phyloP scores from a whole-genome alignment of 2,113 vertebrate genomes.

The Lagopus leucura region DNA sequence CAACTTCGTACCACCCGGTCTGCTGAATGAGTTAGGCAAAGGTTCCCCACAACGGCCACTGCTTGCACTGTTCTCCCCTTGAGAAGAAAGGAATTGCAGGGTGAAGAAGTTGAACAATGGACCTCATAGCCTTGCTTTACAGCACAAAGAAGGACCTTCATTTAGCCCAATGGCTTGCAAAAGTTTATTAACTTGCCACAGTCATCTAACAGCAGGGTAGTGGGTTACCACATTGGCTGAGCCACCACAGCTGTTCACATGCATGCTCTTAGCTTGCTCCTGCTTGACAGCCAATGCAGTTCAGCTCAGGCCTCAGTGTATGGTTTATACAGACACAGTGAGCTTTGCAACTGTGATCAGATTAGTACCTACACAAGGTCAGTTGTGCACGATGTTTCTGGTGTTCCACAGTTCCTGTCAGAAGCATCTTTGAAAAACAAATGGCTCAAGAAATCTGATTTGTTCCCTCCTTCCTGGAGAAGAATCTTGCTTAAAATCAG shows the following conservation, averaged over 20 bases:
- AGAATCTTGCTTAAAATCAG: background rate
- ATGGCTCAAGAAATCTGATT: background rate
- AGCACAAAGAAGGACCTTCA: background rate
- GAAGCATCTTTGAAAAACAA: background rate
- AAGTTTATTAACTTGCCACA: background rate
- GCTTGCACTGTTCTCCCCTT: background rate
- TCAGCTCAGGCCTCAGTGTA: background rate
- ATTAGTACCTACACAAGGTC: background rate
- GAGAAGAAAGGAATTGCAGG: background rate
- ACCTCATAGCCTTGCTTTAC: background rate
- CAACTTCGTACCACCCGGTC: slow-evolving; percentile 62
- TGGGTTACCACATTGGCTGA: background rate
- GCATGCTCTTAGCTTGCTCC: background rate
- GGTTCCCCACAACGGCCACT: background rate
- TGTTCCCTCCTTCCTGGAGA: background rate
- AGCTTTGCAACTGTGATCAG: background rate
- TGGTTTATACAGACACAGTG: background rate
- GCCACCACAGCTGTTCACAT: background rate
- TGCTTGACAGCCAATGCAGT: rapidly evolving
- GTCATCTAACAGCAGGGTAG: background rate
- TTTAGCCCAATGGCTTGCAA: background rate
- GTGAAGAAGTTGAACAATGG: background rate
- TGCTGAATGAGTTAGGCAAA: slow-evolving; percentile 46
- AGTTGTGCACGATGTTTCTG: background rate
- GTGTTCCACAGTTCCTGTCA: background rate